Percentiles rank a stretch among this genome's conserved stretches.
Evolutionary conservation across 2,113 vertebrate genomes (phyloP).

Genomic region (Tetrax tetrax): DNA sequence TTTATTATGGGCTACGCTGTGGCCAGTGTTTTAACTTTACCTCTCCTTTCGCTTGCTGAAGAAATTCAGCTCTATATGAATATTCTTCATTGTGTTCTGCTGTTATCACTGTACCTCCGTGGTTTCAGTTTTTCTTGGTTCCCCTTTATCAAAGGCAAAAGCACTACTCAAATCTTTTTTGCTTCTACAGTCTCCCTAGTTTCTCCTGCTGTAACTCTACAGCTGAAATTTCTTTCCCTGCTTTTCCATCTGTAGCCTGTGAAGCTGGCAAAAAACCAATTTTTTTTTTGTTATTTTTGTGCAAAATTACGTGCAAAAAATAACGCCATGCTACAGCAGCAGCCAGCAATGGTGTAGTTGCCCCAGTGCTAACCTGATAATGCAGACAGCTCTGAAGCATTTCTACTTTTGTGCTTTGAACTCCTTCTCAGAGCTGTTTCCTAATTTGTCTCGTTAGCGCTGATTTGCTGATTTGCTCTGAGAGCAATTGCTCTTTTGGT

Average conservation of each 20-base stretch:
- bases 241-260: not conserved
- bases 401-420: not conserved
- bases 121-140: not conserved
- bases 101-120: not conserved
- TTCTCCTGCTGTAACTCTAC: not conserved
- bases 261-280: not conserved
- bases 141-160: not conserved
- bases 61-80: not conserved
- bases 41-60: not conserved
- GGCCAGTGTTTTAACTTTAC: not conserved
- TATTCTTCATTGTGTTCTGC: not conserved
- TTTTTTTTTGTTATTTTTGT: too few relatives aligned
- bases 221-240: not conserved
- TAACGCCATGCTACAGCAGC: not conserved
- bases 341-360: not conserved
- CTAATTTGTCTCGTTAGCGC: not conserved
- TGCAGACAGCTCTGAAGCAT: not conserved
- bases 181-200: accelerated
- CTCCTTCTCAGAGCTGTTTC: not conserved
- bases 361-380: not conserved
- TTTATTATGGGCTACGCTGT: not conserved
- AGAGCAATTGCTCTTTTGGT: not conserved
- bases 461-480: not conserved
- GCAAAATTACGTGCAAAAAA: not conserved
- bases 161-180: not conserved